These are phyloP conservation scores for Microctonus aethiopoides DNA, from an alignment of 2,888 invertebrate genomes.

Conservation along the genomic window DNA sequence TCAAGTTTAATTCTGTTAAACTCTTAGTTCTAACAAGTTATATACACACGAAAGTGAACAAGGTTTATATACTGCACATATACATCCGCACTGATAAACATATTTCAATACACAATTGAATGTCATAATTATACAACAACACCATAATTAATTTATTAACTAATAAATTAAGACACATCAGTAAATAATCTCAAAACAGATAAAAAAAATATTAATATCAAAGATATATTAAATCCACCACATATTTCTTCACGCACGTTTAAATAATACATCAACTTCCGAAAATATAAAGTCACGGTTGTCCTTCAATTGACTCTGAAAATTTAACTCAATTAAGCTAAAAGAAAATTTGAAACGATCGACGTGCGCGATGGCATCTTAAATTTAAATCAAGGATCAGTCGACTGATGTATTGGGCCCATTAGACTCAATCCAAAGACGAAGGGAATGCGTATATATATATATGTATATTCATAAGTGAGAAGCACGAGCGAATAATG, in stretches of 20 bases:
- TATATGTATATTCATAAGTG: neutral
- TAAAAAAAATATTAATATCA: neutral
- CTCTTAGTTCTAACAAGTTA: slow-evolving; percentile 41
- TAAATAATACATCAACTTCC: neutral
- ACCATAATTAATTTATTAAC: neutral
- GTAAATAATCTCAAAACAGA: neutral
- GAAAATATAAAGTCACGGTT: slow-evolving; percentile 15
- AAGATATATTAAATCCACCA: too few species aligned
- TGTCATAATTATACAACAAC: neutral
- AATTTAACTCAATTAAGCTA: slow-evolving; percentile 43
- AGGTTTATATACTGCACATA: neutral
- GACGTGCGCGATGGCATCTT: slow-evolving; percentile 28
- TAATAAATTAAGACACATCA: neutral
- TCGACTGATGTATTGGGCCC: slow-evolving; percentile 37
- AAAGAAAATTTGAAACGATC: slow-evolving; percentile 27
- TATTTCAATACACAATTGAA: neutral
- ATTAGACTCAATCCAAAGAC: slow-evolving; percentile 28
- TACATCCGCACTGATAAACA: neutral
- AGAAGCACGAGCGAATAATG: neutral
- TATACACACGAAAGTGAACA: neutral
- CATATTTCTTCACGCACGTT: neutral
- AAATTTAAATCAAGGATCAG: slow-evolving; percentile 38
- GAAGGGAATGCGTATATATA: too few species aligned
- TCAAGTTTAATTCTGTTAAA: slow-evolving; percentile 49
- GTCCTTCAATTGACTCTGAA: slow-evolving; percentile 18